Conservation (phyloP, 2,888 invertebrate species). For the Alentia gelatinosa region DNA sequence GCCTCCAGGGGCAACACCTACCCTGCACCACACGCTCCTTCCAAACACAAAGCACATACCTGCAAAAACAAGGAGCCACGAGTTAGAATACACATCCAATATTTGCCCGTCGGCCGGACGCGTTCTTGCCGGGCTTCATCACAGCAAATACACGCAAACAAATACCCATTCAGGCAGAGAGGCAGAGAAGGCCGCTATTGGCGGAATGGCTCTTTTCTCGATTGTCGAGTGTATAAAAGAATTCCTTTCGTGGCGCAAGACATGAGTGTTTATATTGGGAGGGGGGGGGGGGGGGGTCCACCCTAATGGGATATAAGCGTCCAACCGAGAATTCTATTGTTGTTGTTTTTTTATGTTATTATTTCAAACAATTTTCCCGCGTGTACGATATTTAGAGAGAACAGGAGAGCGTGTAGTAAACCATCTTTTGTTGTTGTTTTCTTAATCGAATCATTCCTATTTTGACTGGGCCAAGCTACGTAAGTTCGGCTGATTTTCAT, state of each 20-base stretch:
- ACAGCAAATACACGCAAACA: conserved; percentile 29
- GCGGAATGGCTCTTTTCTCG: background rate
- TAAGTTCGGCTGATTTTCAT: too few species aligned
- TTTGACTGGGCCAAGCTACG: too few species aligned
- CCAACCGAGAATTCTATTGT: too few species aligned
- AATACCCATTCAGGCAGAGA: background rate
- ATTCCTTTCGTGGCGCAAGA: background rate
- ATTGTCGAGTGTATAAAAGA: background rate
- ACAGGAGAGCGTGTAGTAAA: too few species aligned
- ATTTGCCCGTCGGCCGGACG: background rate
- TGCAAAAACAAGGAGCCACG: conserved; percentile 18
- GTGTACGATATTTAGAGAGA: too few species aligned
- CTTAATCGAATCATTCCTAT: too few species aligned
- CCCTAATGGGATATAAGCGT: background rate
- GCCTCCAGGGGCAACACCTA: background rate
- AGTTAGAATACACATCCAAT: conserved; percentile 27
- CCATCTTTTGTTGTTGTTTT: too few species aligned
- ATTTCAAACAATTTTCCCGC: too few species aligned
- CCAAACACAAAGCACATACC: conserved; percentile 27
- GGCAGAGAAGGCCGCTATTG: background rate
- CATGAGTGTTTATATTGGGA: background rate
- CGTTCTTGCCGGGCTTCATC: background rate
- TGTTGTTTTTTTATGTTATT: too few species aligned
- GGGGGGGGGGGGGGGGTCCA: too few species aligned
- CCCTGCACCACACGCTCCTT: background rate